Conservation (phyloP, 2,113 vertebrate species). For the Corythornis vintsioides region DNA sequence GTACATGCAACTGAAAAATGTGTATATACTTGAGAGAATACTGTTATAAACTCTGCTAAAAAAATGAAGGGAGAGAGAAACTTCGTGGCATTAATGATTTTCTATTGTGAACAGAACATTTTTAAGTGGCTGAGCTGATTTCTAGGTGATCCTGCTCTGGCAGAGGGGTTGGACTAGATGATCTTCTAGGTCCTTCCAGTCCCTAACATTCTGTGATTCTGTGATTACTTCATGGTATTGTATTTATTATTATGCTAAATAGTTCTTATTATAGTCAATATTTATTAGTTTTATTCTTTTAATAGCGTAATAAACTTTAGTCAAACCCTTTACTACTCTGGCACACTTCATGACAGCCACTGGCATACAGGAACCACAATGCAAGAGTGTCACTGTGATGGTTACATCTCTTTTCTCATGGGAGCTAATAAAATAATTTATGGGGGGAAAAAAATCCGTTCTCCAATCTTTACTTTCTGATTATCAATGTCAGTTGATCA, state of each 20-base stretch:
- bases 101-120: background rate
- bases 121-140: background rate
- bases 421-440: background rate
- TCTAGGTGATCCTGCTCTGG: too few relatives aligned
- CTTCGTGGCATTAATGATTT: background rate
- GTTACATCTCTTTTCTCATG: background rate
- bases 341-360: background rate
- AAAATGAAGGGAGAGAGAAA: background rate
- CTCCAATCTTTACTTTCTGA: background rate
- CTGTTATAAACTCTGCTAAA: background rate
- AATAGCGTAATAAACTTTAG: background rate
- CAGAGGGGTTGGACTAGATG: too few relatives aligned
- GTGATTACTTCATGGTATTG: background rate
- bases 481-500: background rate
- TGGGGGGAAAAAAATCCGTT: background rate
- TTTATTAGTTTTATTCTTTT: background rate
- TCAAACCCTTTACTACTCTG: background rate
- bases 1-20: background rate
- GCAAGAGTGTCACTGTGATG: background rate
- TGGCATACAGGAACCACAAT: background rate
- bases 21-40: background rate
- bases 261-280: background rate
- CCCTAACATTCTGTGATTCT: too few relatives aligned
- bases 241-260: background rate
- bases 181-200: too few relatives aligned